Evolutionary conservation across 2,113 vertebrate genomes (phyloP), one percentile per base, ranked within the genome.

Genomic region (Malurus alboscapulatus): DNA sequence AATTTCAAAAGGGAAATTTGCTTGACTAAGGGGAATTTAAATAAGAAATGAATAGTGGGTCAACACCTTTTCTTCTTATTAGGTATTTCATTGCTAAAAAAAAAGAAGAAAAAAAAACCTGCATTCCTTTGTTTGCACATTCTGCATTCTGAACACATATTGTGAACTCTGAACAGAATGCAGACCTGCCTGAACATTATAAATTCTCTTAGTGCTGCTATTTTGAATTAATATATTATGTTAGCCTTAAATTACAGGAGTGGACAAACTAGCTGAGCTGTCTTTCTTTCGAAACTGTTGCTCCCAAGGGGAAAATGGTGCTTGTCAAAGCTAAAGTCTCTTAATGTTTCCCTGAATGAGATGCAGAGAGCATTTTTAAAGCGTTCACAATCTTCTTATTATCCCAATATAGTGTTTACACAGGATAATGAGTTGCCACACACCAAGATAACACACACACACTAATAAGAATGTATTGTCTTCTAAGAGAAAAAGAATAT

Each of bases 311-410:
- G 61, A 80, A 94, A 93, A 80, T 84, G 21, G 36, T 94, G 82
- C 90, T 94, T 88, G 78, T 94, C 90, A 91, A 91, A 85, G 42
- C 59, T 91, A 79, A 95, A 92, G 86, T 84, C 47, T 75, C 73
- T 57, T 96, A 90, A 93, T 81, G 47, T 58, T 93, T 73, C 77
- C 10, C 4, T 67, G 36, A 92, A 92, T 16, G 24, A 83, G 42
- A 80, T 8, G 6, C 25, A 59, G 55, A 83, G 24, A 27, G 42
- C 1, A 0, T 40, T 95, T 89, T 80, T 68, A 75, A 83, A 67
- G 21, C 57, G 42, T 78, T 90, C 92, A 53, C 59, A 82, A 24
- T 67, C 42, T 69, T 66, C 57, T 93, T 90, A 87, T 90, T 92
- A 90, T 72, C 66, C 29, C 54, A 63, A 38, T 40, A 73, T 22